Evolutionary conservation across 1,140 invertebrate species (phyloP).

Genomic region (Drosophila biarmipes): DNA sequence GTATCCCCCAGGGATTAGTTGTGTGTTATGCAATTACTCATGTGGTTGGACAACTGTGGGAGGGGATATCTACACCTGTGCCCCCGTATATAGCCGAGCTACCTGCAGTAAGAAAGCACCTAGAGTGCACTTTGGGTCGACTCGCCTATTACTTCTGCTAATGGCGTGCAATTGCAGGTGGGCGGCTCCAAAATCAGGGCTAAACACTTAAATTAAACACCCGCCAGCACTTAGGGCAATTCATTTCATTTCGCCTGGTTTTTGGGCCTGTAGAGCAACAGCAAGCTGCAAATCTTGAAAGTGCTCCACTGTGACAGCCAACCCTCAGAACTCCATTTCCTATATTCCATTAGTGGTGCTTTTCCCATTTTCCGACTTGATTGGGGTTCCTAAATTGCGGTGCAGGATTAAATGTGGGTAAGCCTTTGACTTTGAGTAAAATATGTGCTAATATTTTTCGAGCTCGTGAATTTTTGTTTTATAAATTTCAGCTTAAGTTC

Average conservation of each 20-base stretch:
- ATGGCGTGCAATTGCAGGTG: slow-evolving; percentile 72
- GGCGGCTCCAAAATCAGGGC: slow-evolving; percentile 19
- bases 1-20: slow-evolving; percentile 36
- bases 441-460: no score
- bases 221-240: slow-evolving; percentile 69
- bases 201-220: slow-evolving; percentile 77
- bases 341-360: neutral
- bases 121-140: slow-evolving; percentile 69
- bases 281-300: slow-evolving; percentile 50
- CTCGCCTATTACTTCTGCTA: slow-evolving; percentile 79
- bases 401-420: neutral
- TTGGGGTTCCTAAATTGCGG: neutral
- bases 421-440: neutral
- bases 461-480: no score
- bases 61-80: neutral
- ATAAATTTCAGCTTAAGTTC: no score
- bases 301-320: slow-evolving; percentile 55
- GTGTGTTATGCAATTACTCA: slow-evolving; percentile 57
- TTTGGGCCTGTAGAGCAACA: slow-evolving; percentile 22
- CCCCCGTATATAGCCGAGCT: neutral
- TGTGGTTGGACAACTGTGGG: slow-evolving; percentile 1
- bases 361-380: neutral
- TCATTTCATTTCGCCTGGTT: slow-evolving; percentile 55
- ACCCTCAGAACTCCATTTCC: neutral
- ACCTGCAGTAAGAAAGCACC: slow-evolving; percentile 67